Conservation (phyloP, 2,888 invertebrate species). For the Nomada hirtipes region DNA sequence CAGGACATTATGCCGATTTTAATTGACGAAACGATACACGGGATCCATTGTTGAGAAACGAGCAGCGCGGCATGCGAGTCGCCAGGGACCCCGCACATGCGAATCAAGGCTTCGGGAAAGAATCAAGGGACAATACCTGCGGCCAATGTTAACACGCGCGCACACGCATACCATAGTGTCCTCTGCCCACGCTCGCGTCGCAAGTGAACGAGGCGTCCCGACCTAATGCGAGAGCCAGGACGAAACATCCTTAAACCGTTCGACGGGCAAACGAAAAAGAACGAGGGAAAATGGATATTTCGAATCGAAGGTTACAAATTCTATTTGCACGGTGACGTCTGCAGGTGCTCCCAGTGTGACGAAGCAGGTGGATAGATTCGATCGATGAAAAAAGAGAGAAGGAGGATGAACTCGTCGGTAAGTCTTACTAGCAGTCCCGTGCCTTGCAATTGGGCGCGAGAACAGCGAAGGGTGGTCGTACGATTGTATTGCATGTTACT, state of each 20-base stretch:
- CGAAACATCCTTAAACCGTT: conserved; percentile 7
- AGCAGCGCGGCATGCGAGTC: conserved; percentile 34
- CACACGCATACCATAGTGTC: neutral
- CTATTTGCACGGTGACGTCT: no score
- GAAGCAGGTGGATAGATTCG: no score
- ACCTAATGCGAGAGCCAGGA: conserved; percentile 16
- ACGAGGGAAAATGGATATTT: no score
- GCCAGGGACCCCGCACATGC: conserved; percentile 16
- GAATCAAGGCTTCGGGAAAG: conserved; percentile 21
- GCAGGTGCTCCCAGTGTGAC: no score
- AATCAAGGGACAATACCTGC: conserved; percentile 31
- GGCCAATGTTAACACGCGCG: conserved; percentile 26
- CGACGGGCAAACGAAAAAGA: no score
- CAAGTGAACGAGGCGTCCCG: conserved; percentile 18
- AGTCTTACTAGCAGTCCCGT: no score
- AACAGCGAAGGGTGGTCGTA: no score
- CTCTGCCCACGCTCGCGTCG: conserved; percentile 27
- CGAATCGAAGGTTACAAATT: no score
- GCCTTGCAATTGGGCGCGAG: no score
- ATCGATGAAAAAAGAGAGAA: no score
- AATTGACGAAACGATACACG: conserved; percentile 22
- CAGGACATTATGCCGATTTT: conserved; percentile 19
- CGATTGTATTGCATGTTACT: no score
- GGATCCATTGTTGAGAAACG: conserved; percentile 29
- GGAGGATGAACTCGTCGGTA: no score